Evolutionary conservation across 2,113 vertebrate species (phyloP).

Genomic region (Meles meles): DNA sequence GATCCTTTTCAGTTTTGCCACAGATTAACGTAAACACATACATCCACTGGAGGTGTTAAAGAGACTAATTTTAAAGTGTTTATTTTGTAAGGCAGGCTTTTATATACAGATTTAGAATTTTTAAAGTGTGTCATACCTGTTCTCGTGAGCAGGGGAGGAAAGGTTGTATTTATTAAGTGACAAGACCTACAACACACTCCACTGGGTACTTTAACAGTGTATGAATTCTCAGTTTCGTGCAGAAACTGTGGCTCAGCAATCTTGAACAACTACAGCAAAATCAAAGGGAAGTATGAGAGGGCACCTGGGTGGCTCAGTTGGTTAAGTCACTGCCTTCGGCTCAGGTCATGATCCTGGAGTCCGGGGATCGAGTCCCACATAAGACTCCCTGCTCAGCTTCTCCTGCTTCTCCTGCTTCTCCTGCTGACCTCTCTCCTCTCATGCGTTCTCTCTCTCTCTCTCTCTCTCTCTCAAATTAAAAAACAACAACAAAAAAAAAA

Average conservation of each 20-base stretch:
- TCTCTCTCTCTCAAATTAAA: no score
- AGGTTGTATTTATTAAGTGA: neutral
- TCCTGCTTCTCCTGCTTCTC: no score
- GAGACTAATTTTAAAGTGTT: neutral
- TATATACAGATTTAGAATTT: neutral
- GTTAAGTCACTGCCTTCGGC: no score
- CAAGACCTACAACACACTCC: neutral
- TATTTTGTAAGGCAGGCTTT: neutral
- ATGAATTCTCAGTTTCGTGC: neutral
- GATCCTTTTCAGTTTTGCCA: neutral
- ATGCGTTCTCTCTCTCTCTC: accelerated
- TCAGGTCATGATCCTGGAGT: no score
- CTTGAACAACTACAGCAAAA: neutral
- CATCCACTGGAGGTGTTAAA: neutral
- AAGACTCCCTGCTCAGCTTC: no score
- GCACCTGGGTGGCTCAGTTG: no score
- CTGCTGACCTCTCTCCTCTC: no score
- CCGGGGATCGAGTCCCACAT: no score
- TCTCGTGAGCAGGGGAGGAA: neutral
- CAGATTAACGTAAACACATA: neutral
- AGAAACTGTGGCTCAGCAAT: neutral
- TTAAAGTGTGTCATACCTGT: neutral
- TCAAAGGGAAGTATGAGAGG: neutral
- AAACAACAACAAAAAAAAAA: no score
- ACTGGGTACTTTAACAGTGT: neutral